Evolutionary conservation across 1,140 invertebrate species (phyloP).

Genomic region (Drosophila murphyi): DNA sequence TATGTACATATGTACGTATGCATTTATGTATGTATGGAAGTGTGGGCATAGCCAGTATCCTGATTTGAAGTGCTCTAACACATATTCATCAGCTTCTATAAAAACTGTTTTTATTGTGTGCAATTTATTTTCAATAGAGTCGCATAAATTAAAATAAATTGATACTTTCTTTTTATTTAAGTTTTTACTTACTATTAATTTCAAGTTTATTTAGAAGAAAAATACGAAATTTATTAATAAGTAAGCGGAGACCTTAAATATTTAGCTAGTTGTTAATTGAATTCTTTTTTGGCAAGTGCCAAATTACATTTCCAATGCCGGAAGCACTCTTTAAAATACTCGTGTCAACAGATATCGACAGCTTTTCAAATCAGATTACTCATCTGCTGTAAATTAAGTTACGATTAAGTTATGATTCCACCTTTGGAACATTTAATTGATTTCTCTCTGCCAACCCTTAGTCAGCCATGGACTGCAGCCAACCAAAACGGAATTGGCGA

Average conservation of each 20-base stretch:
- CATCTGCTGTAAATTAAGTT: not conserved
- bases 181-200: too few species aligned
- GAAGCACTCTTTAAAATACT: not conserved
- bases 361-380: conserved; percentile 2
- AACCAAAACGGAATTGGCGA: not conserved
- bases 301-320: not conserved
- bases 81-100: too few species aligned
- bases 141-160: too few species aligned
- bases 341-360: not conserved
- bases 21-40: too few species aligned
- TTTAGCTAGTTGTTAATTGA: not conserved
- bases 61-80: too few species aligned
- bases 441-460: conserved; percentile 54
- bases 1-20: not conserved
- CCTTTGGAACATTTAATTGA: conserved; percentile 58
- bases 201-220: too few species aligned
- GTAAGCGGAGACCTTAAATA: not conserved
- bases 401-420: not conserved
- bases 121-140: too few species aligned
- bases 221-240: too few species aligned
- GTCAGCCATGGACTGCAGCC: conserved; percentile 34
- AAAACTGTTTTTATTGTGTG: not conserved
- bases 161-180: too few species aligned
- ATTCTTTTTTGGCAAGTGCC: not conserved
- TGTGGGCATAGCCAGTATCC: too few species aligned